Conservation (phyloP, 2,797 vertebrate species). For the Urosaurus nigricauda region DNA sequence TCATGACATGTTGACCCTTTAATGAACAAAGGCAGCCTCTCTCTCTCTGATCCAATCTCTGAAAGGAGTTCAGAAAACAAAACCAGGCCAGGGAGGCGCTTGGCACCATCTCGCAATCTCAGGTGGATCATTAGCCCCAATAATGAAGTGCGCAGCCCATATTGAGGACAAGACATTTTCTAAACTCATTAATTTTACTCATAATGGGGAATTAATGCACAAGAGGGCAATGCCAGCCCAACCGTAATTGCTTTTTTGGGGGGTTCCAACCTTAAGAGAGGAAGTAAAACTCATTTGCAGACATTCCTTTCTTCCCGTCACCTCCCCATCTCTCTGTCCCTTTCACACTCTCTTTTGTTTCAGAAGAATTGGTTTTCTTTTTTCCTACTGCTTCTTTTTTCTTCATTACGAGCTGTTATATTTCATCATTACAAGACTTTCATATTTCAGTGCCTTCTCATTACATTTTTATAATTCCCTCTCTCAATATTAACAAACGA, state of each 20-base stretch:
- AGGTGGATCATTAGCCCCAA: slow-evolving; percentile 62
- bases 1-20: background rate
- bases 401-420: slow-evolving; percentile 62
- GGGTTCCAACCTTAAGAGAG: slow-evolving; percentile 51
- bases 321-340: slow-evolving; percentile 28
- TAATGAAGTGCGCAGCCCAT: slow-evolving; percentile 70
- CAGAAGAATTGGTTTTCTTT: slow-evolving; percentile 25
- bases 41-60: background rate
- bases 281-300: slow-evolving; percentile 60
- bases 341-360: slow-evolving; percentile 23
- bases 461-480: slow-evolving; percentile 57
- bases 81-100: background rate
- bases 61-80: background rate
- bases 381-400: slow-evolving; percentile 14
- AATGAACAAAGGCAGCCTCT: background rate
- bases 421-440: slow-evolving; percentile 61
- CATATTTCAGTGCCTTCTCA: slow-evolving; percentile 56
- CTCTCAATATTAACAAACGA: slow-evolving; percentile 12
- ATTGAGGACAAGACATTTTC: slow-evolving; percentile 67
- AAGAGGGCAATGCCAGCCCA: slow-evolving; percentile 59
- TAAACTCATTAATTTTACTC: slow-evolving; percentile 77
- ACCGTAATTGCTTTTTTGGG: slow-evolving; percentile 65
- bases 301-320: slow-evolving; percentile 25
- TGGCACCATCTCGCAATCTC: slow-evolving; percentile 45
- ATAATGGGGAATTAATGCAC: slow-evolving; percentile 76